phyloP scores from a whole-genome alignment of 2,797 vertebrate species.

The Antrozous pallidus region DNA sequence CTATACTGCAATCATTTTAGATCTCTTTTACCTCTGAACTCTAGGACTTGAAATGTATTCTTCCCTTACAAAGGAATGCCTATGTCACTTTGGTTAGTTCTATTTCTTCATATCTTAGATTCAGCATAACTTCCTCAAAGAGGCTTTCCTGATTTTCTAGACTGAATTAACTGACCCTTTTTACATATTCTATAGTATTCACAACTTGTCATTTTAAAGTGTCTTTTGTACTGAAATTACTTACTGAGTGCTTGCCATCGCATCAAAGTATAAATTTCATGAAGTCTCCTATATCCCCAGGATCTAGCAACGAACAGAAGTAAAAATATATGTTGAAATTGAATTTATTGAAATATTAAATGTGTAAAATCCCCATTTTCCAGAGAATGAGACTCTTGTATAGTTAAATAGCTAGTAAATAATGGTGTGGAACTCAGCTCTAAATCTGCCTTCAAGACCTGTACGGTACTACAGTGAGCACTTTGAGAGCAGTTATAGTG shows the following conservation, averaged over 20 bases:
- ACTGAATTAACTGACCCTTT: background rate
- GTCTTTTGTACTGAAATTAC: background rate
- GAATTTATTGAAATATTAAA: background rate
- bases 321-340: background rate
- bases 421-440: background rate
- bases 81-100: background rate
- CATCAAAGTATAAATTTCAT: background rate
- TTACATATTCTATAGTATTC: background rate
- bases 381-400: background rate
- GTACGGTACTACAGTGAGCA: background rate
- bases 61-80: background rate
- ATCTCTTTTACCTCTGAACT: background rate
- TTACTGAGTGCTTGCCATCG: background rate
- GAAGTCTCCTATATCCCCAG: background rate
- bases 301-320: background rate
- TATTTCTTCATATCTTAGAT: background rate
- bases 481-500: background rate
- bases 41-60: background rate
- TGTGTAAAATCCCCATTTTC: conserved; percentile 4
- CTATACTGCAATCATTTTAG: background rate
- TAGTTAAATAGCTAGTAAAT: background rate
- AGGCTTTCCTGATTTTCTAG: background rate
- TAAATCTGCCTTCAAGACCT: background rate
- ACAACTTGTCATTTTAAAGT: background rate
- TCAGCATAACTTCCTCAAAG: background rate